These are phyloP conservation scores for Oedothorax gibbosus DNA, from an alignment of 1,140 invertebrate genomes.

Conservation along the genomic window DNA sequence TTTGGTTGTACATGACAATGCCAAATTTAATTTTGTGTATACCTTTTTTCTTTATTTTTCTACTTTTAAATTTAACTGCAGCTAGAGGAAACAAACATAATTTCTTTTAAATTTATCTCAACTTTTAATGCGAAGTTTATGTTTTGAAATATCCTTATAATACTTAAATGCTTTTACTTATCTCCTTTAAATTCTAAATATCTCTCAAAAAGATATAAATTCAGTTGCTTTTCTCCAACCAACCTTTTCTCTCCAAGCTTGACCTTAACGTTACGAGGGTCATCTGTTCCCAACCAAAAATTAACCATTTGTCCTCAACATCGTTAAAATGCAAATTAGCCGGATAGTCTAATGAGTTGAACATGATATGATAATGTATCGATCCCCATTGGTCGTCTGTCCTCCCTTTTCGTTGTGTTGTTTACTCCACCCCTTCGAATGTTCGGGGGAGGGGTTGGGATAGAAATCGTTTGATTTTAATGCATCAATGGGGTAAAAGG, in stretches of 20 bases:
- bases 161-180: no score
- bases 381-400: constrained; percentile 32
- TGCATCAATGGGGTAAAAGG: neutral
- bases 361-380: constrained; percentile 52
- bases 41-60: no score
- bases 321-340: constrained; percentile 54
- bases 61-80: no score
- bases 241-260: neutral
- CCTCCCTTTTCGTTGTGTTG: constrained; percentile 27
- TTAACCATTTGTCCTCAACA: constrained; percentile 37
- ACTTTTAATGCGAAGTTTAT: no score
- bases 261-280: constrained; percentile 22
- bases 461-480: constrained; percentile 36
- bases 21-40: no score
- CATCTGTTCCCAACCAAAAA: constrained; percentile 1
- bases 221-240: no score
- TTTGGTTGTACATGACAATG: no score
- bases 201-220: no score
- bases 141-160: no score
- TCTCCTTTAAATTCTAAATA: no score
- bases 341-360: constrained; percentile 33
- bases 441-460: constrained; percentile 14
- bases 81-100: no score
- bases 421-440: constrained; percentile 56
- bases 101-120: no score